phyloP scores from a whole-genome alignment of 2,797 vertebrate species.

The Rhabdophis nuchalis region DNA sequence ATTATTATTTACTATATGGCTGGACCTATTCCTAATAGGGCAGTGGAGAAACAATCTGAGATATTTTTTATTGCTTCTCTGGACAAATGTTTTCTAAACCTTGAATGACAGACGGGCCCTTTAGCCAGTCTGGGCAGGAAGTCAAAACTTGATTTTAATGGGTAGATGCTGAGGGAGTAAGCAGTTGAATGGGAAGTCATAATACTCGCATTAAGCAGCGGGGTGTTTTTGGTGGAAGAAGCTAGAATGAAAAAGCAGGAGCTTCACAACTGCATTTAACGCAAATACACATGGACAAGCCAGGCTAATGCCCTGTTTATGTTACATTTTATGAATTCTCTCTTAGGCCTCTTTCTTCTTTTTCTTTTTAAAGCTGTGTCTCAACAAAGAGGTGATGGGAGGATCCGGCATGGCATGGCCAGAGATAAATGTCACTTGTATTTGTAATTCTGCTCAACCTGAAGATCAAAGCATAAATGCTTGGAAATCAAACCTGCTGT shows the following conservation, averaged over 20 bases:
- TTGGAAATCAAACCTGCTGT: background rate
- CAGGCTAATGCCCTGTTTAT: slow-evolving; percentile 23
- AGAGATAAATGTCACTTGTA: background rate
- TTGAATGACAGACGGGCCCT: slow-evolving; percentile 18
- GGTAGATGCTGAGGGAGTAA: slow-evolving; percentile 15
- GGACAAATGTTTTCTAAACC: slow-evolving; percentile 23
- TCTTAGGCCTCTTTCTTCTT: background rate
- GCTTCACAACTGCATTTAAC: slow-evolving; percentile 27
- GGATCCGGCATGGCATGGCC: background rate
- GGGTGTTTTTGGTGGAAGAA: background rate
- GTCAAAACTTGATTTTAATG: slow-evolving; percentile 31
- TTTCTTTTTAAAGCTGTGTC: background rate
- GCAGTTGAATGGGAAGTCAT: slow-evolving; percentile 39
- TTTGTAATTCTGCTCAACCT: background rate
- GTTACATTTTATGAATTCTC: slow-evolving; percentile 11
- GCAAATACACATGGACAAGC: slow-evolving; percentile 2
- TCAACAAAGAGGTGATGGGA: background rate
- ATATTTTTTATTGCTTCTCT: slow-evolving; percentile 14
- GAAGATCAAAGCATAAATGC: background rate
- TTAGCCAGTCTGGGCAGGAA: slow-evolving; percentile 31
- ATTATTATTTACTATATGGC: background rate
- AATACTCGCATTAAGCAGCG: slow-evolving; percentile 57
- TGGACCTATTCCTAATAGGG: slow-evolving; percentile 12
- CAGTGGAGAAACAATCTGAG: background rate
- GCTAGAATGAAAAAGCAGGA: slow-evolving; percentile 20